Evolutionary conservation across 2,888 invertebrate species (phyloP).

Genomic region (Nemurella pictetii): DNA sequence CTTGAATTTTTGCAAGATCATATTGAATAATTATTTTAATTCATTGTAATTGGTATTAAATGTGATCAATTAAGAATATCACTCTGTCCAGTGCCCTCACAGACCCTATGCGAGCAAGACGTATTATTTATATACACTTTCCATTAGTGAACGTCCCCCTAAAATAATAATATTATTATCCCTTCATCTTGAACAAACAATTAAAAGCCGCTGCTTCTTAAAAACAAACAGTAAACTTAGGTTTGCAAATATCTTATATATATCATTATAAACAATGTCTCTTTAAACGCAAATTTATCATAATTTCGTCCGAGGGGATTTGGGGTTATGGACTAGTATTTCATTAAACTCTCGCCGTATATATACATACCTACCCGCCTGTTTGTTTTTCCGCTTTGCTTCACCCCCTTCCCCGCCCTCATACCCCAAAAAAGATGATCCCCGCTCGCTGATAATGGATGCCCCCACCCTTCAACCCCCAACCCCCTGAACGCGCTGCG

Average conservation of each 20-base stretch:
- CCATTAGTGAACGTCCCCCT: not conserved
- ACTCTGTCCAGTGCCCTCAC: too few relatives aligned
- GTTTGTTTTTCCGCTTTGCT: conserved; percentile 35
- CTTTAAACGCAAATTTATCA: conserved; percentile 33
- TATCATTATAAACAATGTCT: conserved; percentile 23
- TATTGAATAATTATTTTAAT: not conserved
- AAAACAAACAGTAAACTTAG: not conserved
- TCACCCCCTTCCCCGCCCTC: not conserved
- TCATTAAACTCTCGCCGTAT: conserved; percentile 36
- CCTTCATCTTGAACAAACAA: conserved; percentile 28
- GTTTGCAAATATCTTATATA: conserved; percentile 13
- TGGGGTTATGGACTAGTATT: conserved; percentile 28
- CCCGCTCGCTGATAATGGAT: not conserved
- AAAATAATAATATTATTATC: conserved; percentile 9
- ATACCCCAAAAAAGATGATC: not conserved
- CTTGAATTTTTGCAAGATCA: not conserved
- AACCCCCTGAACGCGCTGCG: not conserved
- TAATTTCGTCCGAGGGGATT: conserved; percentile 33
- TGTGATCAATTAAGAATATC: not conserved
- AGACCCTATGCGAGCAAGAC: not conserved
- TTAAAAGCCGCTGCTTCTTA: not conserved
- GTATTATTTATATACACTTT: not conserved
- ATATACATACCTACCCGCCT: not conserved
- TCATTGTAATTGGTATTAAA: not conserved
- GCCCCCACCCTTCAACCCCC: not conserved